Conservation (phyloP, 2,113 vertebrate genomes). For the Nerophis lumbriciformis region DNA sequence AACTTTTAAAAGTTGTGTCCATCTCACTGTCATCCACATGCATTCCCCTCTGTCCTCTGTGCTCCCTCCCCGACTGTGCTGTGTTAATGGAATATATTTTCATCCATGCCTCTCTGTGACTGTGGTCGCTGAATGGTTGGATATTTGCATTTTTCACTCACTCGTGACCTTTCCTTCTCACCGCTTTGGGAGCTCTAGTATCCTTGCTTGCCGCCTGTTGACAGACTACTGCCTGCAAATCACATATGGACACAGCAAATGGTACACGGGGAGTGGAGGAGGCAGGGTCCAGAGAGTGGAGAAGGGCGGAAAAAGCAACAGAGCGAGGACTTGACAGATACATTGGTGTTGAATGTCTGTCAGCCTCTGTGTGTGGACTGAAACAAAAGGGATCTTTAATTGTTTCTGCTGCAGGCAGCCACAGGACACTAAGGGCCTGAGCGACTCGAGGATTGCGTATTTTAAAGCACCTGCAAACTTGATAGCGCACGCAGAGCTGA, state of each 20-base stretch:
- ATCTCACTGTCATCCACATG: conserved; percentile 42
- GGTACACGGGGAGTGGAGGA: conserved; percentile 52
- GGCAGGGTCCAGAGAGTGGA: conserved; percentile 37
- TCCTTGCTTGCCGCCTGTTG: conserved; percentile 64
- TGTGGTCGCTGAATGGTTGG: conserved; percentile 58
- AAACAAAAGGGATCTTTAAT: conserved; percentile 37
- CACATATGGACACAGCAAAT: conserved; percentile 66
- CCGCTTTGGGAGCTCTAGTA: conserved; percentile 66
- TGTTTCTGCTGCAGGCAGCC: conserved; percentile 8
- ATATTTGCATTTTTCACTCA: conserved; percentile 72
- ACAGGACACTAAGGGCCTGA: conserved; percentile 4
- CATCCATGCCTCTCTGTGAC: conserved; percentile 58
- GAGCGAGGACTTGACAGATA: conserved; percentile 22
- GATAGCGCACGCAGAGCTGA: no score
- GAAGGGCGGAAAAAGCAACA: conserved; percentile 20
- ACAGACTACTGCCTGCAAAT: conserved; percentile 68
- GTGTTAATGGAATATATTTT: conserved; percentile 66
- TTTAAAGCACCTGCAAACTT: no score
- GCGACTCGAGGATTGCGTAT: no score
- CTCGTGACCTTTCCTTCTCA: conserved; percentile 68
- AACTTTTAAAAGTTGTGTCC: conserved; percentile 62
- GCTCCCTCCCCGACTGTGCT: conserved; percentile 52
- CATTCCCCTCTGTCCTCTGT: conserved; percentile 48
- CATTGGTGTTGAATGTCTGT: conserved; percentile 26
- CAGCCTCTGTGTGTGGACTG: conserved; percentile 40